These are phyloP conservation scores for Hoplodrina ambigua DNA, from an alignment of 2,888 invertebrate genomes.

Conservation along the genomic window DNA sequence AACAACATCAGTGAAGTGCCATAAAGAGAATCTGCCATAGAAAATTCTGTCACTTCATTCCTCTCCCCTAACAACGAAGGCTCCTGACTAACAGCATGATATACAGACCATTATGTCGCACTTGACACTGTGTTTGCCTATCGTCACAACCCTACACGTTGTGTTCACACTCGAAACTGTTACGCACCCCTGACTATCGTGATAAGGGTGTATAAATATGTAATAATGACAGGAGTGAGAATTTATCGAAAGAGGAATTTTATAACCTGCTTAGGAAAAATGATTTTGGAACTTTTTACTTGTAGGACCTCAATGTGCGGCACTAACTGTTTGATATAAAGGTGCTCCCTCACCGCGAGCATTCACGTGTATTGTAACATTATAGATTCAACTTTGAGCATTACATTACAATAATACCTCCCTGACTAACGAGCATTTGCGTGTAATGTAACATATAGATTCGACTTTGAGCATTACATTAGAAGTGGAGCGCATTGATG, in stretches of 20 bases:
- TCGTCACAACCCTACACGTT: slow-evolving; percentile 52
- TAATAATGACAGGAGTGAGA: slow-evolving; percentile 13
- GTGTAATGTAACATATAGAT: no score
- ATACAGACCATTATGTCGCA: slow-evolving; percentile 73
- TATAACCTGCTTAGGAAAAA: not conserved
- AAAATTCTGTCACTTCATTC: not conserved
- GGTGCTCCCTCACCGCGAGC: no score
- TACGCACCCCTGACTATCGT: slow-evolving; percentile 14
- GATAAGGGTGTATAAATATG: slow-evolving; percentile 21
- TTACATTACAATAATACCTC: no score
- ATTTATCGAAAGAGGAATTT: not conserved
- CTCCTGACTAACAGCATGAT: slow-evolving; percentile 62
- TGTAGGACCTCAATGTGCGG: not conserved
- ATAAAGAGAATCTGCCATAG: not conserved
- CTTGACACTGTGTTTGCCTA: slow-evolving; percentile 78
- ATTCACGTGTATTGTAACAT: no score
- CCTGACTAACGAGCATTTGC: no score
- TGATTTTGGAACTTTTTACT: not conserved
- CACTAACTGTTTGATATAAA: not conserved
- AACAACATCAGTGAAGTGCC: not conserved
- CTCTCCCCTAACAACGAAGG: not conserved
- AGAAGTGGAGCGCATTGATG: no score
- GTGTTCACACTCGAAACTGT: slow-evolving; percentile 36
- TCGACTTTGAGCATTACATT: no score
- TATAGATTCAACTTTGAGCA: no score